Conservation (phyloP, 2,113 vertebrate species). For the Benitochromis conjunctus region DNA sequence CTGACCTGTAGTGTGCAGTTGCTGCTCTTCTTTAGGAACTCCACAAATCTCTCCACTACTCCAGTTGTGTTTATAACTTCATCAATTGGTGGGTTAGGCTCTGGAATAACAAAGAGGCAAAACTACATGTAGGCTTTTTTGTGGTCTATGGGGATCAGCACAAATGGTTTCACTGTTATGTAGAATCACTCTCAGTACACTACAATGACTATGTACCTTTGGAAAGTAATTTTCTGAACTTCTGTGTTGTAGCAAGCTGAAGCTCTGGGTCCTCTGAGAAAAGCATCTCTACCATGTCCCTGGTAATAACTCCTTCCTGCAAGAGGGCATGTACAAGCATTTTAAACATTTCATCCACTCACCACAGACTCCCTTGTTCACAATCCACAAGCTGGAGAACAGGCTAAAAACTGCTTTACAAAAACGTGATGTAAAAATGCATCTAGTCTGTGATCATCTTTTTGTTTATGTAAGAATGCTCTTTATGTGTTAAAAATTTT, state of each 20-base stretch:
- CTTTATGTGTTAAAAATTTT: background rate
- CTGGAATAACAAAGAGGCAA: constrained; percentile 56
- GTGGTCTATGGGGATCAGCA: background rate
- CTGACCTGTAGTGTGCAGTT: constrained; percentile 95
- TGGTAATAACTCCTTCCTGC: constrained; percentile 93
- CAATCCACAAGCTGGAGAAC: background rate
- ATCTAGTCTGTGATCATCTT: background rate
- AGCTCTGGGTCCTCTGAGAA: constrained; percentile 95
- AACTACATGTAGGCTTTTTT: background rate
- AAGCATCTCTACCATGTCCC: constrained; percentile 97
- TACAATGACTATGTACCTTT: constrained; percentile 79
- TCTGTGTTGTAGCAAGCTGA: constrained; percentile 92
- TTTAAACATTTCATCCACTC: background rate
- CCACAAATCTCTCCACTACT: constrained; percentile 93
- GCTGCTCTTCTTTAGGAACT: constrained; percentile 91
- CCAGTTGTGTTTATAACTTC: constrained; percentile 94
- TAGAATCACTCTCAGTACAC: background rate
- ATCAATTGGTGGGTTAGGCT: constrained; percentile 97
- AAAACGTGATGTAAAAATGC: background rate
- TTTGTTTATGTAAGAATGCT: background rate
- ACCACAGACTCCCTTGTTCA: background rate
- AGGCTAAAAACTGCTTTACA: background rate
- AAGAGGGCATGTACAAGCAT: background rate
- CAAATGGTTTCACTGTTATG: background rate
- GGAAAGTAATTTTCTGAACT: constrained; percentile 95